Evolutionary conservation across 2,113 vertebrate species (phyloP).

Genomic region (Amblyornis subalaris): DNA sequence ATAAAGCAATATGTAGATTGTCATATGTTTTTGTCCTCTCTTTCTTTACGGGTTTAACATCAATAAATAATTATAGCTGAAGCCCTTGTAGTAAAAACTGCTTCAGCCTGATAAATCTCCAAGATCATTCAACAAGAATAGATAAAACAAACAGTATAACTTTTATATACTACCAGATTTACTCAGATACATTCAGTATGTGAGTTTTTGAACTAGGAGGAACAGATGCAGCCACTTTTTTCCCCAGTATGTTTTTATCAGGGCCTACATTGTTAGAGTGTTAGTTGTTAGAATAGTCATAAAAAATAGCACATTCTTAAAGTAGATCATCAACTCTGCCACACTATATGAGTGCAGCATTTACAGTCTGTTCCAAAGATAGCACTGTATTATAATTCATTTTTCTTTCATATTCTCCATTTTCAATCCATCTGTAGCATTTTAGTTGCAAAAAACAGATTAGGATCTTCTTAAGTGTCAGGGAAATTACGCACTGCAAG

Average conservation of each 20-base stretch:
- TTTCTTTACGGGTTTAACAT: neutral
- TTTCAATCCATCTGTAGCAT: neutral
- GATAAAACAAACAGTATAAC: neutral
- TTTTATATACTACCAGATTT: neutral
- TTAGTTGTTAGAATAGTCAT: neutral
- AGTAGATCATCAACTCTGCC: neutral
- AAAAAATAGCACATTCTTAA: neutral
- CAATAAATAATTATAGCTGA: neutral
- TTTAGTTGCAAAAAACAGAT: neutral
- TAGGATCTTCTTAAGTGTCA: neutral
- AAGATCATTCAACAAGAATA: neutral
- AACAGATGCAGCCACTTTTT: neutral
- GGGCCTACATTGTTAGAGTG: neutral
- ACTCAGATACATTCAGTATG: rapidly evolving
- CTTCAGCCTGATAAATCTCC: neutral
- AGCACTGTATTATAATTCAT: neutral
- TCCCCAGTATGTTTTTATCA: neutral
- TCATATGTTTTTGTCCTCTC: neutral
- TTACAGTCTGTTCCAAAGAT: neutral
- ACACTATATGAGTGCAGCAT: neutral
- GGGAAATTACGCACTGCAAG: neutral
- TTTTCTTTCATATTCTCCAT: neutral
- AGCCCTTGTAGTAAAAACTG: neutral
- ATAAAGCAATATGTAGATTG: neutral
- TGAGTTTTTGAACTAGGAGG: neutral